Evolutionary conservation across 2,797 vertebrate genomes (phyloP), one percentile per base, ranked within the genome.

Genomic region (Cyprinodon diabolis): DNA sequence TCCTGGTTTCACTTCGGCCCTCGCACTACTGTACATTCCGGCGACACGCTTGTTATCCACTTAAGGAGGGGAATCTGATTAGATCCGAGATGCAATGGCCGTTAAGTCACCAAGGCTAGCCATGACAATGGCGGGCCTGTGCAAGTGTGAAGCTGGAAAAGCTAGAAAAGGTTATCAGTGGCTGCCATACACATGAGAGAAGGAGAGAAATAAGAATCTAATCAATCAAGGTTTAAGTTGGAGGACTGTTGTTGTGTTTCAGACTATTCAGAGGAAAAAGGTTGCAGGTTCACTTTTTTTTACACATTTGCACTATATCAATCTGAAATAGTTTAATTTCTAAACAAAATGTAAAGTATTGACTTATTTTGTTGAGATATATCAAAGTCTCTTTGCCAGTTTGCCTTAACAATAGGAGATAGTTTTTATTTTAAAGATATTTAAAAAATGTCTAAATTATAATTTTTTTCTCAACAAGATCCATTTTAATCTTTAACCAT

Each of bases 21-120:
- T 92, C 81, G 91, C 90, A 84, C 89, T 93, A 93, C 93, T 94
- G 93, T 94, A 94, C 92, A 94, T 82, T 89, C 91, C 90, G 93
- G 94, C 95, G 93, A 95, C 89, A 91, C 66, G 87, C 91, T 93
- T 88, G 88, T 95, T 94, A 95, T 89, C 87, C 90, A 88, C 88
- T 94, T 93, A 93, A 84, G 89, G 81, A 87, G 19, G 45, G 14
- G 43, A 76, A 87, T 90, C 79, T 91, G 92, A 95, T 95, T 93
- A 85, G 89, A 95, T 95, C 94, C 86, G 76, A 86, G 89, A 85
- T 78, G 90, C 91, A 94, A 92, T 89, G 87, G 82, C 71, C 89
- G 90, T 92, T 90, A 87, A 91, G 88, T 91, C 89, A 83, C 86
- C 66, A 81, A 90, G 87, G 81, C 83, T 76, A 71, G 63, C 69